Conservation (phyloP, 2,888 invertebrate species). For the Leucoma salicis region DNA sequence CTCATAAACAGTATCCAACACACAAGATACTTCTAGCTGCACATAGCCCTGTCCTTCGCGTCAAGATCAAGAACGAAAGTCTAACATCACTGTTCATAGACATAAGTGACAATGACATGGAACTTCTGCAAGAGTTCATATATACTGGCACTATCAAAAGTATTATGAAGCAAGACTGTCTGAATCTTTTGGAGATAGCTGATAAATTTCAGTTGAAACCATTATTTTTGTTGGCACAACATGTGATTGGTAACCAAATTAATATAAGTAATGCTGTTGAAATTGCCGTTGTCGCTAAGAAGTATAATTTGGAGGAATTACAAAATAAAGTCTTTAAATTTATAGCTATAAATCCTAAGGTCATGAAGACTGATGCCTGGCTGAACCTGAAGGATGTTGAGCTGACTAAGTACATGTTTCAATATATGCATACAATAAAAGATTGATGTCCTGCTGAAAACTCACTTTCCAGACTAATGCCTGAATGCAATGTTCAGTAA, state of each 20-base stretch:
- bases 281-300: slow-evolving; percentile 56
- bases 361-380: slow-evolving; percentile 58
- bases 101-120: slow-evolving; percentile 53
- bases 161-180: slow-evolving; percentile 46
- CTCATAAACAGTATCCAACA: slow-evolving; percentile 45
- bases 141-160: slow-evolving; percentile 60
- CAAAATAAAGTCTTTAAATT: slow-evolving; percentile 50
- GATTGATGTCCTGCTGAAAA: slow-evolving; percentile 9
- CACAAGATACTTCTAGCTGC: slow-evolving; percentile 62
- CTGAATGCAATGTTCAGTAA: slow-evolving; percentile 10
- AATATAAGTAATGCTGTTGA: slow-evolving; percentile 57
- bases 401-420: slow-evolving; percentile 56
- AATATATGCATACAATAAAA: slow-evolving; percentile 27
- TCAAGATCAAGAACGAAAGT: slow-evolving; percentile 43
- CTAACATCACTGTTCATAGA: slow-evolving; percentile 40
- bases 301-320: slow-evolving; percentile 49
- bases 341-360: slow-evolving; percentile 53
- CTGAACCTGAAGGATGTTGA: slow-evolving; percentile 55
- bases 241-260: slow-evolving; percentile 49
- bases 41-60: slow-evolving; percentile 54
- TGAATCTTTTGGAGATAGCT: slow-evolving; percentile 52
- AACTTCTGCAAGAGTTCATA: slow-evolving; percentile 57
- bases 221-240: slow-evolving; percentile 46
- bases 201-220: slow-evolving; percentile 49
- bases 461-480: slow-evolving; percentile 13